Evolutionary conservation across 2,888 invertebrate species (phyloP), one percentile per base, ranked within the genome.

Genomic region (Thymelicus acteon): DNA sequence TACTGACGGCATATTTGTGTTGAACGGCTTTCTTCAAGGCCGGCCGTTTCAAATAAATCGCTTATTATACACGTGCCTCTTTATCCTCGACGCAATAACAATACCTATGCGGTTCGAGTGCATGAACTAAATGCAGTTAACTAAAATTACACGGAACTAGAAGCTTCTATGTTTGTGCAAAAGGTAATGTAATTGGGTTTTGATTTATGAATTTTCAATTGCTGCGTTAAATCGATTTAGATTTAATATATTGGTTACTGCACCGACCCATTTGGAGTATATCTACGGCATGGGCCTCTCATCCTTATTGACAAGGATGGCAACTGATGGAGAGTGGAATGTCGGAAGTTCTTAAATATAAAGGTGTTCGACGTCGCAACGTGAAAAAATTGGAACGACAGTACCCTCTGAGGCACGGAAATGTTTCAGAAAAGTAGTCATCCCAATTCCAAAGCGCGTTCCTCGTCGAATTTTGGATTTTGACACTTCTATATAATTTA

Each of bases 11-110:
- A 78, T 81, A 81, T 83, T 84, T 81, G 81, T 79, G 79, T 86
- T 80, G 79, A 84, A 79, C 80, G 77, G 76, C 79, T 82, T 82
- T 80, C 79, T 81, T 83, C 85, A 90, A 89, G 89, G 89, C 75
- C 83, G 76, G 60, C 63, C 64, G 73, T 80, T 78, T 77, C 75
- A 79, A 81, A 80, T 80, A 80, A 79, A 80, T 81, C 77, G 78
- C 74, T 79, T 57, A 74, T 72, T 72, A 71, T 72, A 69, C 74
- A 64, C 69, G 73, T 68, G 70, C 65, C 44, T 72, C 49, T 54
- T 54, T 69, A 73, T 70, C 63, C 65, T 65, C 70, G 44, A 48
- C 70, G 70, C 64, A 70, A 63, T 54, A 64, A 64, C 44, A 49
- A 60, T 65, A 60, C 70, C 37, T 62, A 54, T 57, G 62, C 54